Percentiles rank a stretch among this genome's conserved stretches.
phyloP scores from a whole-genome alignment of 2,113 vertebrate species.

The Lampris incognitus region DNA sequence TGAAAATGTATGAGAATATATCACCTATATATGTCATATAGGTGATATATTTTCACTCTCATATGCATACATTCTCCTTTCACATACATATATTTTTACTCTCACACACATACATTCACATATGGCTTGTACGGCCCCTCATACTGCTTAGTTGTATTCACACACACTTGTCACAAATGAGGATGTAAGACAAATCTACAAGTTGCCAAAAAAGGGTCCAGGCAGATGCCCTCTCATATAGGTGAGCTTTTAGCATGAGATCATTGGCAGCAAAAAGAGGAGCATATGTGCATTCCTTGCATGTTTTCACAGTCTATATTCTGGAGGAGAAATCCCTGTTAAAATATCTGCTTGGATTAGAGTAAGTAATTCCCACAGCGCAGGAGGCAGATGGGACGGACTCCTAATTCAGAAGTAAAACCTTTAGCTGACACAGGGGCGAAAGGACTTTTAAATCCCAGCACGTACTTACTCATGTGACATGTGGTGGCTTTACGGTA shows the following conservation, averaged over 20 bases:
- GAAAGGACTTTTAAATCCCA: slow-evolving; percentile 49
- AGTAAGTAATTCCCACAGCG: slow-evolving; percentile 60
- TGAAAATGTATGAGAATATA: no score
- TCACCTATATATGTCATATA: no score
- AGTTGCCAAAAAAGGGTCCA: slow-evolving; percentile 3
- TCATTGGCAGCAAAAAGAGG: slow-evolving; percentile 31
- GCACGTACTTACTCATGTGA: slow-evolving; percentile 46
- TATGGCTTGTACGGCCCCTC: no score
- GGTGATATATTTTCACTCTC: no score
- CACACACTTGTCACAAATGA: neutral
- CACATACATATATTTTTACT: no score
- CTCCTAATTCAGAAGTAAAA: slow-evolving; percentile 70
- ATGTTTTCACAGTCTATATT: slow-evolving; percentile 27
- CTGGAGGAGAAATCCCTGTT: slow-evolving; percentile 65
- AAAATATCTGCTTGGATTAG: slow-evolving; percentile 69
- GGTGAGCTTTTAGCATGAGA: slow-evolving; percentile 29
- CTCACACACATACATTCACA: no score
- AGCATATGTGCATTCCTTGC: slow-evolving; percentile 42
- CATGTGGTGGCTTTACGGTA: slow-evolving; percentile 37
- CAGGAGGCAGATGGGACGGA: slow-evolving; percentile 73
- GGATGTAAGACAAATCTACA: neutral
- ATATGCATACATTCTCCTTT: no score
- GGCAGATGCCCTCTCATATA: slow-evolving; percentile 31
- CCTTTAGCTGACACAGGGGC: slow-evolving; percentile 56
- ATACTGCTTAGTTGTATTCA: neutral